Evolutionary conservation across 1,140 invertebrate species (phyloP).

Genomic region (Dendrolimus kikuchii): DNA sequence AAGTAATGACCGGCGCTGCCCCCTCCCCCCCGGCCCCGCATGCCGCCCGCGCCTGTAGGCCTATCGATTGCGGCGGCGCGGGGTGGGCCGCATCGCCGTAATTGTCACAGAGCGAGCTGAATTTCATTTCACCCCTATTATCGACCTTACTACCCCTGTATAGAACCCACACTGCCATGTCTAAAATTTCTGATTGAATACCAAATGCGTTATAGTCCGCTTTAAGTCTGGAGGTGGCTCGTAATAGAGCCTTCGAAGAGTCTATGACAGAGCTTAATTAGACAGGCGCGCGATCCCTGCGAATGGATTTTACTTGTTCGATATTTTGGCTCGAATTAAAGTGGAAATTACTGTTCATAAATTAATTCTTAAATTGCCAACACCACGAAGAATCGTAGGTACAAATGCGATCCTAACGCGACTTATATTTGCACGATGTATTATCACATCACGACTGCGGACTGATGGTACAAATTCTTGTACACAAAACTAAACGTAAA

Average conservation of each 20-base stretch:
- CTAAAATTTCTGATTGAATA: constrained; percentile 41
- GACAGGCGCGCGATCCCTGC: constrained; percentile 63
- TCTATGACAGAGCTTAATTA: constrained; percentile 72
- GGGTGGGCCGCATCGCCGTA: constrained; percentile 65
- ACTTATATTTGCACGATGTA: constrained; percentile 18
- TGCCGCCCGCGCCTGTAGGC: constrained; percentile 46
- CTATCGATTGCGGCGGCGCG: constrained; percentile 68
- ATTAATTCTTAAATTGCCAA: constrained; percentile 31
- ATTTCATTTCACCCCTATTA: constrained; percentile 46
- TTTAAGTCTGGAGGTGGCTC: constrained; percentile 64
- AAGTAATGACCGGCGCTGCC: constrained; percentile 56
- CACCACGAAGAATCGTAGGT: constrained; percentile 14
- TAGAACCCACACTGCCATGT: constrained; percentile 39
- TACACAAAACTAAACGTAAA: no score
- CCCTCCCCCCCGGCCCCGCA: constrained; percentile 17
- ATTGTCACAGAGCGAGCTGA: constrained; percentile 67
- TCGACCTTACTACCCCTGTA: constrained; percentile 50
- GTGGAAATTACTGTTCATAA: constrained; percentile 23
- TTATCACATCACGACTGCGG: constrained; percentile 9
- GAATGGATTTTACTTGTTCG: constrained; percentile 69
- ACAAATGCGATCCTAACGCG: constrained; percentile 13
- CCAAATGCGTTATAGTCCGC: constrained; percentile 63
- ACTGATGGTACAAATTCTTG: no score
- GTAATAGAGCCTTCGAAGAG: constrained; percentile 71
- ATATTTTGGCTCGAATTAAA: constrained; percentile 45